A percentile compares a stretch with the other conserved stretches of the same genome.
Evolutionary conservation across 37 sponge, comb jelly and placozoan genomes (phyloP).

Genomic region (Agelas oroides): DNA sequence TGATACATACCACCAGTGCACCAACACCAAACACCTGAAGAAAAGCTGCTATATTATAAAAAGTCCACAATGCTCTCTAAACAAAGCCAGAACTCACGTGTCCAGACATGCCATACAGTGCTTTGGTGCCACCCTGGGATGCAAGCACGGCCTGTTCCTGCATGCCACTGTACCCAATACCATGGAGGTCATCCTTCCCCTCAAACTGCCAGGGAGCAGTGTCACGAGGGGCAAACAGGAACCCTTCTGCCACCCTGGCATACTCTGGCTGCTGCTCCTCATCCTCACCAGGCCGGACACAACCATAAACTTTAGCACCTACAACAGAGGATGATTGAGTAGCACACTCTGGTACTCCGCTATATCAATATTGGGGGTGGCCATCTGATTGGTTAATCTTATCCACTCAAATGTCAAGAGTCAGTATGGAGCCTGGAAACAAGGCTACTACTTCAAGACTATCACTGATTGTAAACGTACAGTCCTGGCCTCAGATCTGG

Average conservation of each 20-base stretch:
- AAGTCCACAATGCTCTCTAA: no score
- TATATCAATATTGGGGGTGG: neutral
- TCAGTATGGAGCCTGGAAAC: no score
- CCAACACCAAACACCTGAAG: no score
- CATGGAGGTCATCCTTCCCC: slow-evolving; percentile 82
- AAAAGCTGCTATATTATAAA: no score
- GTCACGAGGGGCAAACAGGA: slow-evolving; percentile 83
- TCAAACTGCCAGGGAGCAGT: slow-evolving; percentile 51
- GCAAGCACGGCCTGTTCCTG: slow-evolving; percentile 28
- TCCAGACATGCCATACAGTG: slow-evolving; percentile 84
- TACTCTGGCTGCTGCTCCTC: neutral
- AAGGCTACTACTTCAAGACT: no score
- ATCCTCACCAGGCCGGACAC: slow-evolving; percentile 36
- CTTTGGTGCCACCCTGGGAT: slow-evolving; percentile 20
- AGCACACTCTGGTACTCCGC: neutral
- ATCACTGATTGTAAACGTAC: no score
- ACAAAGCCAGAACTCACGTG: slow-evolving; percentile 45
- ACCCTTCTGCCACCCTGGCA: slow-evolving; percentile 13
- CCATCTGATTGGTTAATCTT: no score
- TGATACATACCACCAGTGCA: no score
- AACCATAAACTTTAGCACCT: slow-evolving; percentile 59
- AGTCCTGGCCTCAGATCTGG: no score
- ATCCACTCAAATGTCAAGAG: no score
- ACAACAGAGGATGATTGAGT: neutral
- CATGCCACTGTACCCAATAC: slow-evolving; percentile 85